Evolutionary conservation across 2,797 vertebrate species (phyloP).

Genomic region (Potorous gilbertii): DNA sequence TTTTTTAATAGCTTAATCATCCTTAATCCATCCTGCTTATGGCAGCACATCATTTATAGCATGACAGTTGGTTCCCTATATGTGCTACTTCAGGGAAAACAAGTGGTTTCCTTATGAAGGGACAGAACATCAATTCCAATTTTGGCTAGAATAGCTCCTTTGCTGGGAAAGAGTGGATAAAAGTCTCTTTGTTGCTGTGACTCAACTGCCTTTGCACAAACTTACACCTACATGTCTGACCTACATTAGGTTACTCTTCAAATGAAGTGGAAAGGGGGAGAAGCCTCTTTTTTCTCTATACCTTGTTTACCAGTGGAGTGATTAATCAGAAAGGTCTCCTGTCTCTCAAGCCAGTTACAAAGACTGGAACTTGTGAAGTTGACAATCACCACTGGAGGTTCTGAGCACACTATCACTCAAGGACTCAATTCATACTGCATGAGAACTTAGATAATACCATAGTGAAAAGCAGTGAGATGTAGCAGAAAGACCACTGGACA

Average conservation of each 20-base stretch:
- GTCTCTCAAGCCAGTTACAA: background rate
- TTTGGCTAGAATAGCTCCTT: conserved; percentile 54
- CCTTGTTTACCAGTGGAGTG: background rate
- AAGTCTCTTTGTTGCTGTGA: conserved; percentile 67
- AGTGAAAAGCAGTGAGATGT: background rate
- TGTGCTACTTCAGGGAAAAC: background rate
- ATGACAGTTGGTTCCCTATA: background rate
- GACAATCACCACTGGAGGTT: background rate
- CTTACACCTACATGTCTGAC: conserved; percentile 63
- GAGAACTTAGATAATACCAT: background rate
- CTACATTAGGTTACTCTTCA: conserved; percentile 26
- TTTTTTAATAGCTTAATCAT: background rate
- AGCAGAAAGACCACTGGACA: background rate
- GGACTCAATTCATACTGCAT: background rate
- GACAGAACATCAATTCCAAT: conserved; percentile 42
- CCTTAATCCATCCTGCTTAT: too few species aligned
- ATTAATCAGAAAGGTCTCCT: background rate
- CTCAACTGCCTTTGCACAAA: conserved; percentile 69
- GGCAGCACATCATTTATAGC: background rate
- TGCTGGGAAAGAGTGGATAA: conserved; percentile 40
- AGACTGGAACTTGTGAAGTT: background rate
- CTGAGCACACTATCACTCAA: background rate
- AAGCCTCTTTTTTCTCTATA: background rate
- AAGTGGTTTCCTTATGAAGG: conserved; percentile 52
- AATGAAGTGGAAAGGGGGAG: conserved; percentile 24